Evolutionary conservation across 1,140 invertebrate genomes (phyloP).

Genomic region (Diabrotica virgifera): DNA sequence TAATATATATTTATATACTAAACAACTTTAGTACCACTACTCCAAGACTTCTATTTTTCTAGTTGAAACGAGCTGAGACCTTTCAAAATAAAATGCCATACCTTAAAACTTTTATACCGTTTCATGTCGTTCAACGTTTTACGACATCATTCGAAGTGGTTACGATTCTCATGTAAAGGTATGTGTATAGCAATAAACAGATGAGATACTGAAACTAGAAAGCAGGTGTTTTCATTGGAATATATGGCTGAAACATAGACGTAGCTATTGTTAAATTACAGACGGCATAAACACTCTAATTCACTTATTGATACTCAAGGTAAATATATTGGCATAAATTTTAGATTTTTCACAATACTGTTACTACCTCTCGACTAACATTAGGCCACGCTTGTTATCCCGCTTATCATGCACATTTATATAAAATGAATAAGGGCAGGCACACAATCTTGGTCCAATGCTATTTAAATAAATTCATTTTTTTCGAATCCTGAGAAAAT

Average conservation of each 20-base stretch:
- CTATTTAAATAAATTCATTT: no score
- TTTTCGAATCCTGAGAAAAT: no score
- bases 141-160: neutral
- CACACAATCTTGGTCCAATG: no score
- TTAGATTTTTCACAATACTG: no score
- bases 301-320: no score
- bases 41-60: neutral
- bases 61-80: neutral
- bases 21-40: neutral
- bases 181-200: constrained; percentile 2
- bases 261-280: neutral
- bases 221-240: neutral
- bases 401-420: no score
- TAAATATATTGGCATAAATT: no score
- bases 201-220: constrained; percentile 3
- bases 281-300: no score
- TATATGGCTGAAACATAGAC: neutral
- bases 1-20: no score
- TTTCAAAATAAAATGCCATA: constrained; percentile 1
- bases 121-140: neutral
- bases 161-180: neutral
- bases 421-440: no score
- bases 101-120: neutral
- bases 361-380: no score
- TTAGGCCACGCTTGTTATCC: no score